These are phyloP conservation scores for Danio choprae DNA, from an alignment of 2,797 vertebrate species.

Conservation along the genomic window DNA sequence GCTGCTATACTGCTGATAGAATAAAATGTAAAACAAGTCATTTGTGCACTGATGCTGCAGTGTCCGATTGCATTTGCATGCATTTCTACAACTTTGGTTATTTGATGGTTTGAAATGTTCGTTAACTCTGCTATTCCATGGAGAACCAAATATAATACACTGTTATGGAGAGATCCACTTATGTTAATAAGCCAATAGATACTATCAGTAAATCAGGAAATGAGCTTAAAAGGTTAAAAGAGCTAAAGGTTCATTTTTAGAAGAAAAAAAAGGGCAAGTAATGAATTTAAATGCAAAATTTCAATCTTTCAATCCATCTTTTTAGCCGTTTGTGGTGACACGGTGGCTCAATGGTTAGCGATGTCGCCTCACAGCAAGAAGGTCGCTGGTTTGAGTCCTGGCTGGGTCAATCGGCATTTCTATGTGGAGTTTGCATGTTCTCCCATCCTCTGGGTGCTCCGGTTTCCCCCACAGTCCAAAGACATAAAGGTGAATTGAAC, in stretches of 20 bases:
- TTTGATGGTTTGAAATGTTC: not conserved
- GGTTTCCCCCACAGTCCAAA: too few species aligned
- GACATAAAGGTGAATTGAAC: too few species aligned
- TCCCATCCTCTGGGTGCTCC: too few species aligned
- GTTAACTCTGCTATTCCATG: not conserved
- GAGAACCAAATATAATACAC: conserved; percentile 1
- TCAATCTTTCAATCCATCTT: not conserved
- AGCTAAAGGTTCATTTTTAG: not conserved
- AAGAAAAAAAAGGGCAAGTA: not conserved
- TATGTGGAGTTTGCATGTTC: too few species aligned
- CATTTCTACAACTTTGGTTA: not conserved
- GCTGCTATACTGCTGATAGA: not conserved
- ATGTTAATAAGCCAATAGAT: conserved; percentile 17
- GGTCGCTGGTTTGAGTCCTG: too few species aligned
- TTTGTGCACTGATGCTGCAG: not conserved
- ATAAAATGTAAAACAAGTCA: not conserved
- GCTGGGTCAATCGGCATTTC: too few species aligned
- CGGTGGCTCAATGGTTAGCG: too few species aligned
- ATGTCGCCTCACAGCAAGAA: too few species aligned
- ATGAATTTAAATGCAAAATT: conserved; percentile 9
- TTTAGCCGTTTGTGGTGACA: not conserved
- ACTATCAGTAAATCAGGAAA: not conserved
- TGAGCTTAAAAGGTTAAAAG: not conserved
- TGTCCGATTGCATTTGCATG: not conserved
- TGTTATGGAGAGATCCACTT: not conserved